Conservation (phyloP, 2,888 invertebrate genomes). For the Dryococelus australis region DNA sequence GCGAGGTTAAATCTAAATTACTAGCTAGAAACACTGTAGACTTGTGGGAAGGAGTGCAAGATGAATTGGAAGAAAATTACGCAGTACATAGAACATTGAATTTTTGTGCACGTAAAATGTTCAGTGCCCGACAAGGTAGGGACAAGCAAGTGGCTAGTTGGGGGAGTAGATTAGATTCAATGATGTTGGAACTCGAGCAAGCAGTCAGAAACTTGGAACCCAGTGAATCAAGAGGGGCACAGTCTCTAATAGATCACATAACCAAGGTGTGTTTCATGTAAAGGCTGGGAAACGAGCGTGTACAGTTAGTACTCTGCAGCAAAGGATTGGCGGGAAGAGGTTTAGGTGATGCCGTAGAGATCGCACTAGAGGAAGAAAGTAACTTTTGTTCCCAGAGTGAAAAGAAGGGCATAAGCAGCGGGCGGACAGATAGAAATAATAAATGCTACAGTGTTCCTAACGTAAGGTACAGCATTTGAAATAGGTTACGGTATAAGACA, state of each 20-base stretch:
- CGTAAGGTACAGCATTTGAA: too few relatives aligned
- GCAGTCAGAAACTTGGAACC: neutral
- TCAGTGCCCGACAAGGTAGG: neutral
- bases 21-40: neutral
- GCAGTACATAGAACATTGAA: neutral
- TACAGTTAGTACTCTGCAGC: neutral
- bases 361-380: neutral
- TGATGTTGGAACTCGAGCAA: neutral
- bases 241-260: neutral
- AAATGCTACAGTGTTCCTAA: too few relatives aligned
- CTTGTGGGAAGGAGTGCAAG: neutral
- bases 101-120: neutral
- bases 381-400: too few relatives aligned
- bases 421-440: too few relatives aligned
- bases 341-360: neutral
- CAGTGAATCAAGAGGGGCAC: neutral
- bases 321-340: neutral
- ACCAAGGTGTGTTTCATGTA: neutral
- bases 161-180: neutral
- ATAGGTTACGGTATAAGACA: too few relatives aligned
- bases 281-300: neutral
- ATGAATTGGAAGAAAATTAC: constrained; percentile 11
- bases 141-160: neutral
- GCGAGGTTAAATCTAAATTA: neutral
- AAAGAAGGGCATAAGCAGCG: too few relatives aligned